A percentile compares a stretch with the other conserved stretches of the same genome.
Evolutionary conservation across 2,888 invertebrate species (phyloP).

Genomic region (Homarus gammarus): DNA sequence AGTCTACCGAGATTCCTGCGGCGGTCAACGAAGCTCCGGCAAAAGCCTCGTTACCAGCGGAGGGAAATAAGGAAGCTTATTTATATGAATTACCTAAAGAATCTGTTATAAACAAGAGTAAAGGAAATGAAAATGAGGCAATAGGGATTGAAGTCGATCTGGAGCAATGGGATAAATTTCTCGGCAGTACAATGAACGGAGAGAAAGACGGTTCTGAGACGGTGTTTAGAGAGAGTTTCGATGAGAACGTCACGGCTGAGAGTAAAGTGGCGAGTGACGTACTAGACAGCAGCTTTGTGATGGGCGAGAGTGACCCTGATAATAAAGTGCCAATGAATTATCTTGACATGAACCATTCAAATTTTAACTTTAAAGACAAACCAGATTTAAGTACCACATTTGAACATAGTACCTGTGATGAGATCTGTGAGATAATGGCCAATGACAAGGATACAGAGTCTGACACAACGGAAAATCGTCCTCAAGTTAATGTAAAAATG

Average conservation of each 20-base stretch:
- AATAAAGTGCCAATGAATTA: not conserved
- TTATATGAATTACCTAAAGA: not conserved
- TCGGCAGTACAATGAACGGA: constrained; percentile 46
- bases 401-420: constrained; percentile 61
- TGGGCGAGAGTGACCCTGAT: not conserved
- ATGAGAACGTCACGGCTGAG: not conserved
- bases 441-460: constrained; percentile 2
- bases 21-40: not conserved
- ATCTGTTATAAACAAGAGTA: not conserved
- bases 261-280: constrained; percentile 22
- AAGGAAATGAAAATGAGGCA: not conserved
- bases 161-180: constrained; percentile 64
- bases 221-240: constrained; percentile 39
- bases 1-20: constrained; percentile 26
- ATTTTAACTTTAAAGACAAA: not conserved
- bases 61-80: not conserved
- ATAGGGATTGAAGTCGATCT: constrained; percentile 56
- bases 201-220: constrained; percentile 34
- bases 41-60: not conserved
- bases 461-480: not conserved
- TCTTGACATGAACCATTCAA: too few species aligned
- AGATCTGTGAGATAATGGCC: constrained; percentile 35
- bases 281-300: not conserved
- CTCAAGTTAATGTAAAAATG: constrained; percentile 31
- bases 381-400: constrained; percentile 51